Evolutionary conservation across 2,797 vertebrate genomes (phyloP).

Genomic region (Eupleurogrammus muticus): DNA sequence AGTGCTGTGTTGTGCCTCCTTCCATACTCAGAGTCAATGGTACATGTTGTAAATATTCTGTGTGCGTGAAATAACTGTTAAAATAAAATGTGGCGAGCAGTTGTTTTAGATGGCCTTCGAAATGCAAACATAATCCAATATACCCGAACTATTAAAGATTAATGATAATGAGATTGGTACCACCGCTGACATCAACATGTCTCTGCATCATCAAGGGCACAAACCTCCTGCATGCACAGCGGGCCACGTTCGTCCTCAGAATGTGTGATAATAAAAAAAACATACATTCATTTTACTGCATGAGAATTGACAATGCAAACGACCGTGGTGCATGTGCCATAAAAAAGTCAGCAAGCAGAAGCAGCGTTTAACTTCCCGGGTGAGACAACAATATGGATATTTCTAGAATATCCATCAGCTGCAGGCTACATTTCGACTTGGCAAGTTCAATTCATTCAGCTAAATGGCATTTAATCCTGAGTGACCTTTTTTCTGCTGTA

Average conservation of each 20-base stretch:
- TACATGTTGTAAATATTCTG: too few relatives aligned
- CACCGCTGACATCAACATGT: slow-evolving; percentile 16
- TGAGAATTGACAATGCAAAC: slow-evolving; percentile 12
- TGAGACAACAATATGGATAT: slow-evolving; percentile 7
- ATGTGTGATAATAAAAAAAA: slow-evolving; percentile 21
- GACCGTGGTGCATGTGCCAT: neutral
- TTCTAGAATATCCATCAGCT: slow-evolving; percentile 26
- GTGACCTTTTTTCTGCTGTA: slow-evolving; percentile 34
- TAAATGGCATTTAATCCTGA: slow-evolving; percentile 46
- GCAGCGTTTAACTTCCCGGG: slow-evolving; percentile 9
- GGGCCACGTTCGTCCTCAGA: neutral
- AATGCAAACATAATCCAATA: slow-evolving; percentile 14
- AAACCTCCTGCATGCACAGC: slow-evolving; percentile 4
- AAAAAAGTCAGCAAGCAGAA: neutral
- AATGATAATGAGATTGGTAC: slow-evolving; percentile 25
- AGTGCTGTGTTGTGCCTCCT: neutral
- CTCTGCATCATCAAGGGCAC: slow-evolving; percentile 28
- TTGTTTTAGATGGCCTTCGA: slow-evolving; percentile 1
- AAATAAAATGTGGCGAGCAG: slow-evolving; percentile 15
- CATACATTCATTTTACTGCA: slow-evolving; percentile 11
- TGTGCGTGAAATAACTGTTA: neutral
- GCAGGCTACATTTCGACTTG: slow-evolving; percentile 30
- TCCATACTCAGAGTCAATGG: too few relatives aligned
- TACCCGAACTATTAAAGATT: slow-evolving; percentile 16
- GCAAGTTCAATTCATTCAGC: slow-evolving; percentile 36